Evolutionary conservation across 2,113 vertebrate species (phyloP).

Genomic region (Corydoras maculifer): DNA sequence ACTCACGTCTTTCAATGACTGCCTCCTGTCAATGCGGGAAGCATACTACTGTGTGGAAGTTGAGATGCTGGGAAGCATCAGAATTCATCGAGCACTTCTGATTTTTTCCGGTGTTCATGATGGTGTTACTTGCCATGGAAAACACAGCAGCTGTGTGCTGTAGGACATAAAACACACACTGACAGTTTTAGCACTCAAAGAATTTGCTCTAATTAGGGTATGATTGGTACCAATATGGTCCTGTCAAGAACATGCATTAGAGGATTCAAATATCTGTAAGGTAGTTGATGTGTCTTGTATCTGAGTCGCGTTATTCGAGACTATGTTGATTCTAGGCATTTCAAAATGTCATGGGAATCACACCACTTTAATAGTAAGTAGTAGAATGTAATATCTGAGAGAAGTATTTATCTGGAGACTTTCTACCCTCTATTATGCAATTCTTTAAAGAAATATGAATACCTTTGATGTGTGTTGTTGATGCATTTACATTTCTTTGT

Average conservation of each 20-base stretch:
- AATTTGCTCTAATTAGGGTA: slow-evolving; percentile 3
- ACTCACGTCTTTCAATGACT: not conserved
- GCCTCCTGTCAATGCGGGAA: not conserved
- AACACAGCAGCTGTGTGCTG: slow-evolving; percentile 15
- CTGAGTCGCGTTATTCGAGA: not conserved
- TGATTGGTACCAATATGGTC: not conserved
- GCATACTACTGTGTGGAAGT: not conserved
- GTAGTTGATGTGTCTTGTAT: not conserved
- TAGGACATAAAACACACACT: not conserved
- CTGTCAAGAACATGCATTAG: not conserved
- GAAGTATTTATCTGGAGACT: too few relatives aligned
- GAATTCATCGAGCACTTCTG: slow-evolving; percentile 6
- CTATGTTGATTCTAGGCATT: not conserved
- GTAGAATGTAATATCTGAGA: too few relatives aligned
- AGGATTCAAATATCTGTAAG: not conserved
- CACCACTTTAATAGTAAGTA: too few relatives aligned
- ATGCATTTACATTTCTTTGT: too few relatives aligned
- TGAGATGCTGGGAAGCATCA: not conserved
- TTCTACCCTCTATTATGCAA: too few relatives aligned
- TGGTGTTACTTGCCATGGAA: slow-evolving; percentile 14
- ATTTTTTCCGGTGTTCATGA: not conserved
- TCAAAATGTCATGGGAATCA: too few relatives aligned
- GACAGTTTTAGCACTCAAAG: not conserved
- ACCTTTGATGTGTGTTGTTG: too few relatives aligned
- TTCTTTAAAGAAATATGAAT: too few relatives aligned